phyloP scores from a whole-genome alignment of 2,888 invertebrate genomes.

The Apoda limacodes region DNA sequence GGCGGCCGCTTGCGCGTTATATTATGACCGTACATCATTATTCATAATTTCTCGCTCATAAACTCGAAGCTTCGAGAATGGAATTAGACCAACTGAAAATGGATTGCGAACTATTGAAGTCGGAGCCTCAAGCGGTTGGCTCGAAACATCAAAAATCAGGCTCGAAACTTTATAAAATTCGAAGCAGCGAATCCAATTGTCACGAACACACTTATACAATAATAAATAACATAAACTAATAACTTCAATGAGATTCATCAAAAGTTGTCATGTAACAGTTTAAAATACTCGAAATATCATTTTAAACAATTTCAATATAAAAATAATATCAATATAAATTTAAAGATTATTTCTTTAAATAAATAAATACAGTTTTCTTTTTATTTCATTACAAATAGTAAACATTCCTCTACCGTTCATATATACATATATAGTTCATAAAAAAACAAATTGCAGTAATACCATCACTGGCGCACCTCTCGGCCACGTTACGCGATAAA shows the following conservation, averaged over 20 bases:
- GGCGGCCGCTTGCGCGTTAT: conserved; percentile 28
- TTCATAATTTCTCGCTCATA: no score
- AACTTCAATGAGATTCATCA: conserved; percentile 27
- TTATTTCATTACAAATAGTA: conserved; percentile 52
- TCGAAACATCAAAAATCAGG: no score
- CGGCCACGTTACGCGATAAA: conserved; percentile 29
- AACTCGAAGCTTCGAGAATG: neutral
- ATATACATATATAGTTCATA: conserved; percentile 59
- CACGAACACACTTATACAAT: no score
- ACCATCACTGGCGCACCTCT: no score
- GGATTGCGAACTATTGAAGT: conserved; percentile 1
- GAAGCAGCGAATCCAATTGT: no score
- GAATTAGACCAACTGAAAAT: neutral
- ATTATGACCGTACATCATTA: conserved; percentile 11
- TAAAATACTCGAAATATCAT: conserved; percentile 30
- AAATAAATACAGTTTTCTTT: conserved; percentile 41
- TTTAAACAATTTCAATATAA: conserved; percentile 51
- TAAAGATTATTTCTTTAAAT: conserved; percentile 38
- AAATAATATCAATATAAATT: conserved; percentile 58
- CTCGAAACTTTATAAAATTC: no score
- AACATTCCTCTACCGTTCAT: conserved; percentile 56
- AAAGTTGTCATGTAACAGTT: conserved; percentile 27
- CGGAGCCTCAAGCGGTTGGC: conserved; percentile 31
- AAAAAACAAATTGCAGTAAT: neutral
- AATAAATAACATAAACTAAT: no score